Evolutionary conservation across 2,797 vertebrate species (phyloP).

Genomic region (Remorina albescens): DNA sequence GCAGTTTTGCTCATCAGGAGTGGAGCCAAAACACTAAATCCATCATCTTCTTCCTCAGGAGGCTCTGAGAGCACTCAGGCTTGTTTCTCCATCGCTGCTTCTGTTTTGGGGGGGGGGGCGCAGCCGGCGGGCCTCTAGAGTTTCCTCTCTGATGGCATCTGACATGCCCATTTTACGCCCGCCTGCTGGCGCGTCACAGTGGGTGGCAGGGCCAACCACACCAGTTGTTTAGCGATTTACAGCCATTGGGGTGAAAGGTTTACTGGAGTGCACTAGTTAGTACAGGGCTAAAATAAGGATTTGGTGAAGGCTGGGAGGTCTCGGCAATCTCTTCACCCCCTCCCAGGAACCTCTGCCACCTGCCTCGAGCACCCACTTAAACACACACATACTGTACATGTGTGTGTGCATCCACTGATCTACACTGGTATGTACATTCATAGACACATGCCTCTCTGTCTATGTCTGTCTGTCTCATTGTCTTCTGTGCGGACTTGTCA

Average conservation of each 20-base stretch:
- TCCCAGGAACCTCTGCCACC: constrained; percentile 54
- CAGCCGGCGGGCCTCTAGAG: constrained; percentile 74
- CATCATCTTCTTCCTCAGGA: constrained; percentile 13
- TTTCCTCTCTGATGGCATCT: constrained; percentile 83
- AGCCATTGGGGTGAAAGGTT: constrained; percentile 79
- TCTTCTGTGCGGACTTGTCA: constrained; percentile 4
- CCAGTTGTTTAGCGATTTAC: constrained; percentile 86
- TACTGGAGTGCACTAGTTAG: constrained; percentile 83
- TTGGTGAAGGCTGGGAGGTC: constrained; percentile 71
- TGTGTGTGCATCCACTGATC: constrained; percentile 24
- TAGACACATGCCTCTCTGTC: constrained; percentile 29
- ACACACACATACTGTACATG: constrained; percentile 57
- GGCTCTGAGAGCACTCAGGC: constrained; percentile 18
- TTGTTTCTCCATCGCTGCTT: constrained; percentile 32
- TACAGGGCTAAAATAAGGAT: constrained; percentile 81
- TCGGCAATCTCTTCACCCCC: background rate
- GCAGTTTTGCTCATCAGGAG: constrained; percentile 8
- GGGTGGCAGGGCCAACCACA: constrained; percentile 82
- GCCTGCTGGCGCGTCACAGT: constrained; percentile 78
- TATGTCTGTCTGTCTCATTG: constrained; percentile 15
- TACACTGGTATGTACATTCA: constrained; percentile 35
- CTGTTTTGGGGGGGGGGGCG: constrained; percentile 26
- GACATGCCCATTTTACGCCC: constrained; percentile 80
- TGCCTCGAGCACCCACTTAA: constrained; percentile 49
- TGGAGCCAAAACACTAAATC: constrained; percentile 20